Conservation (phyloP, 2,113 vertebrate species). For the Oplegnathus fasciatus region DNA sequence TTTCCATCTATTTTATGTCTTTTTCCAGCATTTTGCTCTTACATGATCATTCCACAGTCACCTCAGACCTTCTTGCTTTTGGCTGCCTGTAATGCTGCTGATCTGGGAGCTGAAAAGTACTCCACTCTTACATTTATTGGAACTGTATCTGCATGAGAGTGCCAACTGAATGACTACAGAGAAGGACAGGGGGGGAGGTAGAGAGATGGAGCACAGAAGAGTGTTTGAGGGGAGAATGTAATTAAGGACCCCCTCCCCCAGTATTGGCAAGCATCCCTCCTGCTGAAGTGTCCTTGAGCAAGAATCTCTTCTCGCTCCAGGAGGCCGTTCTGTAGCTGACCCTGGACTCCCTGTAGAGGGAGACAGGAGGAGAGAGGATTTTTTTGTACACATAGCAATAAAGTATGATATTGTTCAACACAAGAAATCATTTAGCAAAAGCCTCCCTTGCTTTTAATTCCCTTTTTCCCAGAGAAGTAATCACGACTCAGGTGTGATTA, state of each 20-base stretch:
- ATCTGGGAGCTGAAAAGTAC: constrained; percentile 19
- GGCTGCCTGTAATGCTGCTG: constrained; percentile 31
- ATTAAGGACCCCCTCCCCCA: constrained; percentile 25
- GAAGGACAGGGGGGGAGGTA: neutral
- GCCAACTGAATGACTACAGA: constrained; percentile 13
- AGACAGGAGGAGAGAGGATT: neutral
- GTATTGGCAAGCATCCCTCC: constrained; percentile 33
- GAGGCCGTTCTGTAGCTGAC: constrained; percentile 21
- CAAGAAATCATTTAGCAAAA: constrained; percentile 4
- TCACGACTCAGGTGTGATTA: neutral
- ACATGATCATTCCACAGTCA: constrained; percentile 3
- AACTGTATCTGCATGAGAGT: constrained; percentile 28
- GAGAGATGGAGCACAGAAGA: neutral
- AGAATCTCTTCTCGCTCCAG: constrained; percentile 11
- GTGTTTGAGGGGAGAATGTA: constrained; percentile 33
- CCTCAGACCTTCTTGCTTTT: constrained; percentile 34
- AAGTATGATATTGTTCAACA: neutral
- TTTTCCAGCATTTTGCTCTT: neutral
- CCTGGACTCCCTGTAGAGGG: constrained; percentile 14
- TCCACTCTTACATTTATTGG: neutral
- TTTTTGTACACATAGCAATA: neutral
- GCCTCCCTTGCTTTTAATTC: neutral
- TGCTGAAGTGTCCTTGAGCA: constrained; percentile 64
- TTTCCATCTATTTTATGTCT: neutral
- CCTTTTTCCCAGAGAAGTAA: neutral